phyloP scores from a whole-genome alignment of 2,888 invertebrate genomes.

The Caenorhabditis sp. region DNA sequence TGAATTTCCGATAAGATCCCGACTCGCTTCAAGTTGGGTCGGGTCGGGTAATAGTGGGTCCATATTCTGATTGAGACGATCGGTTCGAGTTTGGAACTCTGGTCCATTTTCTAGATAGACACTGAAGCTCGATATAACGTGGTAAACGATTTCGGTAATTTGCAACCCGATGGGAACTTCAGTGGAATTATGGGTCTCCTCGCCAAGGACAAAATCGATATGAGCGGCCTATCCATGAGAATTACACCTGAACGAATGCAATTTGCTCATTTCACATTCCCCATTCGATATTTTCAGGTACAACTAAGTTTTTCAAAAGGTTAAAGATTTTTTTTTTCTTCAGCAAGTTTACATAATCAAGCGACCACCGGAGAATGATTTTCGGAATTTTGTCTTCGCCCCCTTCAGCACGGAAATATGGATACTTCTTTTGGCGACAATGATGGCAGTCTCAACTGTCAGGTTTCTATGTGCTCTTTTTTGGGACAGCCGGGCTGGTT shows the following conservation, averaged over 20 bases:
- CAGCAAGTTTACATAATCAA: conserved; percentile 56
- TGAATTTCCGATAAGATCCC: no score
- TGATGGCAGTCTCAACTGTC: conserved; percentile 42
- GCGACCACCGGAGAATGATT: conserved; percentile 47
- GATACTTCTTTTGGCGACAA: conserved; percentile 42
- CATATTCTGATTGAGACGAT: no score
- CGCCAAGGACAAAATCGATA: conserved; percentile 51
- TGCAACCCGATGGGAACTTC: conserved; percentile 44
- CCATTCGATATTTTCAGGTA: conserved; percentile 51
- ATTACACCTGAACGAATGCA: conserved; percentile 52
- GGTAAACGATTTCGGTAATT: conserved; percentile 48
- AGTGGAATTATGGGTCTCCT: conserved; percentile 56
- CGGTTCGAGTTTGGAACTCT: no score
- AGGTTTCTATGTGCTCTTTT: conserved; percentile 42
- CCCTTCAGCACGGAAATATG: conserved; percentile 48
- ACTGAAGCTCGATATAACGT: conserved; percentile 43
- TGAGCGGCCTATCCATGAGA: conserved; percentile 54
- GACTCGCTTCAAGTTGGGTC: no score
- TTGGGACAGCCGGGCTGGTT: conserved; percentile 39
- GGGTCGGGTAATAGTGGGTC: no score
- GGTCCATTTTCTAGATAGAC: conserved; percentile 36
- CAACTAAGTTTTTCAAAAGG: no score
- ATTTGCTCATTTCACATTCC: conserved; percentile 56
- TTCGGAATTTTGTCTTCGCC: conserved; percentile 53
- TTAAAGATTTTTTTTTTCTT: no score